Percentiles rank a stretch among this genome's conserved stretches.
phyloP scores from a whole-genome alignment of 2,888 invertebrate species.

The Hirtodrosophila trivittata region DNA sequence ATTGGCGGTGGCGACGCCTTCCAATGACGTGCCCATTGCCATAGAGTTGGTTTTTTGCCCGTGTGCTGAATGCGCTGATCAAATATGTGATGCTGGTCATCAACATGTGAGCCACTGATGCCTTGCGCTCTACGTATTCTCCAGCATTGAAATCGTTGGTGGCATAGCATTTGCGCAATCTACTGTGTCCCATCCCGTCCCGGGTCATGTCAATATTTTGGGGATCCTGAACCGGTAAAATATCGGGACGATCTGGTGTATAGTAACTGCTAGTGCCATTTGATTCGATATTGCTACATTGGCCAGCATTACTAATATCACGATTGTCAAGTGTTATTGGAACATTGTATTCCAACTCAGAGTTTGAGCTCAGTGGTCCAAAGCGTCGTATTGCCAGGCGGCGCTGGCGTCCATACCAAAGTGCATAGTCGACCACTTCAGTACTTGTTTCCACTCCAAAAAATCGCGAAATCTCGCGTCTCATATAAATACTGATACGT shows the following conservation, averaged over 20 bases:
- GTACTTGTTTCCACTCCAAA: conserved; percentile 82
- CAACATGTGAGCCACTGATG: conserved; percentile 82
- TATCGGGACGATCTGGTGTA: conserved; percentile 82
- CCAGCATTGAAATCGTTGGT: conserved; percentile 67
- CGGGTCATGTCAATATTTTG: conserved; percentile 58
- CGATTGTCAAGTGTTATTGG: conserved; percentile 11
- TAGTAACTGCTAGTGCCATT: conserved; percentile 30
- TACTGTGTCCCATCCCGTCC: conserved; percentile 1
- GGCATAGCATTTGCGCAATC: conserved; percentile 33
- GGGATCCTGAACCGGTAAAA: conserved; percentile 80
- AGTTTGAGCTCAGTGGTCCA: conserved; percentile 47
- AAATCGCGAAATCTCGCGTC: conserved; percentile 81
- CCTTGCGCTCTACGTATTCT: conserved; percentile 83
- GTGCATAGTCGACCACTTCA: conserved; percentile 78
- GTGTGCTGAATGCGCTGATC: conserved; percentile 86
- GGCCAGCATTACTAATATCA: conserved; percentile 1
- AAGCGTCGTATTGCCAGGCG: conserved; percentile 83
- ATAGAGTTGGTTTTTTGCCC: conserved; percentile 46
- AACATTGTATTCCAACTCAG: conserved; percentile 44
- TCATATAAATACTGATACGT: conserved; percentile 81
- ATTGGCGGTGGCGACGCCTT: conserved; percentile 83
- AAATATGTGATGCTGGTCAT: conserved; percentile 80
- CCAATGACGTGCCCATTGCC: conserved; percentile 10
- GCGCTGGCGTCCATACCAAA: conserved; percentile 83
- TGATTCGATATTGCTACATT: conserved; percentile 14